phyloP scores from a whole-genome alignment of 2,113 vertebrate genomes.

The Rhegmatorhina hoffmannsi region DNA sequence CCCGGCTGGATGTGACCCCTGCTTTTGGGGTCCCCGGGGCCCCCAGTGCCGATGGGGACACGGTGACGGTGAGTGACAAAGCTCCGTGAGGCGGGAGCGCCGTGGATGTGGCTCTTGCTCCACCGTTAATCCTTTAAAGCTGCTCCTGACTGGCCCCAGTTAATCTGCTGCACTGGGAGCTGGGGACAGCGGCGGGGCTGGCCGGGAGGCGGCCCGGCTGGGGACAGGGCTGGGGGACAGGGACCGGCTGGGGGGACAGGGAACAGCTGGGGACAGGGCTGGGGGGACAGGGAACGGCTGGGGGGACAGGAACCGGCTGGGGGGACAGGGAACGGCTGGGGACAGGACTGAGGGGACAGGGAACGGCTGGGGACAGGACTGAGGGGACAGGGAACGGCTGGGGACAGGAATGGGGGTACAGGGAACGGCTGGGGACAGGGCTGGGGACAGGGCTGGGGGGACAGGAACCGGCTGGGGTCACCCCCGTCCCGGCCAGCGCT shows the following conservation, averaged over 20 bases:
- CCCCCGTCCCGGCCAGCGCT: background rate
- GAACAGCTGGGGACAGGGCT: background rate
- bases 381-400: background rate
- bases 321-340: too few species aligned
- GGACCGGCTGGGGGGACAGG: background rate
- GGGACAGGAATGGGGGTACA: too few species aligned
- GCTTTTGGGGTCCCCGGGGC: accelerated
- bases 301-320: background rate
- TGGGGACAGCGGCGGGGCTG: background rate
- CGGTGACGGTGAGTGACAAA: background rate
- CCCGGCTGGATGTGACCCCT: background rate
- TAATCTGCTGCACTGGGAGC: slow-evolving; percentile 24
- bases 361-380: too few species aligned
- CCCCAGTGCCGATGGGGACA: background rate
- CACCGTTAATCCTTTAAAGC: background rate
- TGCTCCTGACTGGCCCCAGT: slow-evolving; percentile 14
- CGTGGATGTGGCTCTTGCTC: background rate
- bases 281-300: background rate
- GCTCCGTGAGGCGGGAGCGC: background rate
- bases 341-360: background rate
- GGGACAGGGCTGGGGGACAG: background rate
- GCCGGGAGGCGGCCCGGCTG: background rate
- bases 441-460: background rate
- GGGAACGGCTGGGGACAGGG: background rate
- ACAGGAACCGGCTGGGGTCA: background rate